Percentiles rank a stretch among this genome's conserved stretches.
Conservation (phyloP, 2,113 vertebrate species). For the Odontophorus gujanensis region DNA sequence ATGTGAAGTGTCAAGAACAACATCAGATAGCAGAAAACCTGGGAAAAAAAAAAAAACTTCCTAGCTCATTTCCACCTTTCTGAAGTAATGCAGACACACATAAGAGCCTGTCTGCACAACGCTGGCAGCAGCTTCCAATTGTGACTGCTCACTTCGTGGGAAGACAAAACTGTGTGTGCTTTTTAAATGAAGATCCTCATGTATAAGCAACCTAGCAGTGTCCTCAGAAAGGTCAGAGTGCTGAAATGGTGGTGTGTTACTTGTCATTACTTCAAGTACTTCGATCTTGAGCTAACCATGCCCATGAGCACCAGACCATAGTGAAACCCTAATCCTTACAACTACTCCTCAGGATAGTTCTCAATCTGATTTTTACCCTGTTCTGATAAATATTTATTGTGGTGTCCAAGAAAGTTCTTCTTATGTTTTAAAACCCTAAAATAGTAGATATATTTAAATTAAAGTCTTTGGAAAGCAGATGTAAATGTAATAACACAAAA, state of each 20-base stretch:
- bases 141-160: not conserved
- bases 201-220: fast-evolving
- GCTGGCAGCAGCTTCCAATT: not conserved
- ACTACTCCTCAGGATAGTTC: not conserved
- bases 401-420: not conserved
- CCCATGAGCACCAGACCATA: not conserved
- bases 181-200: not conserved
- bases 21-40: not conserved
- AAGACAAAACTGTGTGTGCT: not conserved
- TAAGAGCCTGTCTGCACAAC: not conserved
- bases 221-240: not conserved
- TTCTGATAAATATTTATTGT: not conserved
- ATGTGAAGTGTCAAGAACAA: not conserved
- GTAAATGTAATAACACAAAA: not conserved
- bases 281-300: not conserved
- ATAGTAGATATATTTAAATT: not conserved
- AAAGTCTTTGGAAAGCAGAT: not conserved
- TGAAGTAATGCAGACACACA: not conserved
- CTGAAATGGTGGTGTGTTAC: not conserved
- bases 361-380: not conserved
- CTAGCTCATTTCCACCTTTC: not conserved
- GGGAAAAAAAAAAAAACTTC: not conserved
- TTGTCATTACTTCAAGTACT: not conserved
- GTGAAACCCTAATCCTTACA: not conserved
- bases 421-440: not conserved